Evolutionary conservation across 1,140 invertebrate species (phyloP).

Genomic region (Drosophila mojavensis): DNA sequence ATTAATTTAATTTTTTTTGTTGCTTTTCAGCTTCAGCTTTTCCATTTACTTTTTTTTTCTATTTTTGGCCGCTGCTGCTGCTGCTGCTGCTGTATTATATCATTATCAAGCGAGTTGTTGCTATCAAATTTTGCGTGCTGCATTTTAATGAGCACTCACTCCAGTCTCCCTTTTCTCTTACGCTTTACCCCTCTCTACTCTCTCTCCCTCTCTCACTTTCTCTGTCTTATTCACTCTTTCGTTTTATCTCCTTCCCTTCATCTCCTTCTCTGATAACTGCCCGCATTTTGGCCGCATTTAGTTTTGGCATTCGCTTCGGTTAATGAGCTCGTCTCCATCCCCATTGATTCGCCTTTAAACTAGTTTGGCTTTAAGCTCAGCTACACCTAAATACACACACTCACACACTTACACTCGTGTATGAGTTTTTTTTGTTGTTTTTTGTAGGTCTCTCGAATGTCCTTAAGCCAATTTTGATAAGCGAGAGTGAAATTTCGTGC

Average conservation of each 20-base stretch:
- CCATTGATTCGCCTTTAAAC: constrained; percentile 50
- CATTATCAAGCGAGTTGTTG: constrained; percentile 11
- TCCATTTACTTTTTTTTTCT: too few relatives aligned
- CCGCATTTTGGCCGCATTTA: constrained; percentile 18
- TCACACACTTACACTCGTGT: constrained; percentile 22
- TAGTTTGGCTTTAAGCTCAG: constrained; percentile 53
- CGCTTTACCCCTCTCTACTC: not conserved
- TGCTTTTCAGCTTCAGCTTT: not conserved
- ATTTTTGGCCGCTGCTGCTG: not conserved
- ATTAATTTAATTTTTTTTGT: constrained; percentile 1
- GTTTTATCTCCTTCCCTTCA: not conserved
- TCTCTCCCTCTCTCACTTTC: not conserved
- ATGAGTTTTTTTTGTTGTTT: constrained; percentile 28
- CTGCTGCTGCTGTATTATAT: constrained; percentile 2
- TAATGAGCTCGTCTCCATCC: constrained; percentile 56
- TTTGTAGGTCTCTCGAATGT: constrained; percentile 34
- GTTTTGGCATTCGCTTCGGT: constrained; percentile 52
- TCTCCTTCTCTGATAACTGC: constrained; percentile 3
- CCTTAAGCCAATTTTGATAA: constrained; percentile 78
- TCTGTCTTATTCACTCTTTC: not conserved
- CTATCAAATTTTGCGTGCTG: constrained; percentile 36
- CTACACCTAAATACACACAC: constrained; percentile 24
- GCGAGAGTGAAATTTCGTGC: constrained; percentile 11
- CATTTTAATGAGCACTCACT: constrained; percentile 51
- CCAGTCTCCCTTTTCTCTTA: not conserved